Percentiles rank a stretch among this genome's conserved stretches.
Conservation (phyloP, 1,140 invertebrate species). For the Calycopis cecrops region DNA sequence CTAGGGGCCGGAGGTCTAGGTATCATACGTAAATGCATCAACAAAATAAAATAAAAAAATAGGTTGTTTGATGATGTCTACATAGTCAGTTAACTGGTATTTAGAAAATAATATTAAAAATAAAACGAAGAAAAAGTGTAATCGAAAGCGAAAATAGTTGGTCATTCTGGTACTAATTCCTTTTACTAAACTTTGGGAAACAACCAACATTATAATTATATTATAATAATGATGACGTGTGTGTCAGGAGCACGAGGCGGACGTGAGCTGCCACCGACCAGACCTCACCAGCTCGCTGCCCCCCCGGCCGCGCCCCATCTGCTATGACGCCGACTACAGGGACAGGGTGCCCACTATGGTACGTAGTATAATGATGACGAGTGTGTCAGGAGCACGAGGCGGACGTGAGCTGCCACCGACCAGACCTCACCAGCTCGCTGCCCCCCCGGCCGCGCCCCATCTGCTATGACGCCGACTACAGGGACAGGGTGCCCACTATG, state of each 20-base stretch:
- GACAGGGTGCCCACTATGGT: slow-evolving; percentile 54
- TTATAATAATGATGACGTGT: slow-evolving; percentile 11
- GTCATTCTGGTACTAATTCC: not conserved
- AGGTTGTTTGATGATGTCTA: no score
- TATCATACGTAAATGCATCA: no score
- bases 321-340: slow-evolving; percentile 41
- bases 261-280: slow-evolving; percentile 40
- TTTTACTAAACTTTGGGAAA: no score
- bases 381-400: slow-evolving; percentile 47
- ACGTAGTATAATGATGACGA: no score
- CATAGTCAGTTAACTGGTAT: no score
- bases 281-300: slow-evolving; percentile 40
- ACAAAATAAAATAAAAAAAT: no score
- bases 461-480: slow-evolving; percentile 41
- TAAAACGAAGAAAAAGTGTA: no score
- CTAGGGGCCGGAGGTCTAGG: no score
- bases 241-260: slow-evolving; percentile 40
- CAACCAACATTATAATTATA: no score
- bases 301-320: slow-evolving; percentile 30
- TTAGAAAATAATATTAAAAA: no score
- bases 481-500: slow-evolving; percentile 48
- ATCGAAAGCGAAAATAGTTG: no score
- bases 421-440: slow-evolving; percentile 40
- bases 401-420: slow-evolving; percentile 39
- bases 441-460: slow-evolving; percentile 32